Percentiles rank a stretch among this genome's conserved stretches.
Conservation (phyloP, 2,888 invertebrate species). For the Leucophenga montana region DNA sequence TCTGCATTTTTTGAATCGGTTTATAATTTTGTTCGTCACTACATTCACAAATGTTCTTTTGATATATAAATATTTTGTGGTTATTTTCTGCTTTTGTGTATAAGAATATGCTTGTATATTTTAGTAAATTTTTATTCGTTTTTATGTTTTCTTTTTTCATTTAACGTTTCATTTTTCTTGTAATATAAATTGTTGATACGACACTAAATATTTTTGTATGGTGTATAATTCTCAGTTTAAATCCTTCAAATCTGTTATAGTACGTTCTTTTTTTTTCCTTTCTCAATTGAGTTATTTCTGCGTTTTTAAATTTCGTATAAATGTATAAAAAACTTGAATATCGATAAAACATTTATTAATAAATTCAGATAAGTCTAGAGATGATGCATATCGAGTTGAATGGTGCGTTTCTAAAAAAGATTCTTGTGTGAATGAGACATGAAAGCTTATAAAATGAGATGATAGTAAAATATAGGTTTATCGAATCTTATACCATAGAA, state of each 20-base stretch:
- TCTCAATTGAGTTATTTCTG: background rate
- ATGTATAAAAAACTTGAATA: conserved; percentile 17
- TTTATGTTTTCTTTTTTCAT: background rate
- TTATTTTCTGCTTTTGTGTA: conserved; percentile 24
- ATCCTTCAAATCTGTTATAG: background rate
- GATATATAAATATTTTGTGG: conserved; percentile 41
- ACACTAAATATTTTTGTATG: background rate
- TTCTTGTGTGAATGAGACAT: conserved; percentile 3
- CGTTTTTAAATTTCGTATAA: conserved; percentile 7
- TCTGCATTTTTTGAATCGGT: conserved; percentile 32
- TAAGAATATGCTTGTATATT: conserved; percentile 14
- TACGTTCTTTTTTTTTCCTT: background rate
- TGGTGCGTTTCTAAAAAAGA: background rate
- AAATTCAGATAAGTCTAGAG: conserved; percentile 24
- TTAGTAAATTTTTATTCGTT: background rate
- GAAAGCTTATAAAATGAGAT: background rate
- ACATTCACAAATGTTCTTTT: conserved; percentile 25
- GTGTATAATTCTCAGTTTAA: conserved; percentile 1
- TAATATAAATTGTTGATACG: too few species aligned
- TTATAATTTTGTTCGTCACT: conserved; percentile 36
- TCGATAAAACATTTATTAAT: conserved; percentile 12
- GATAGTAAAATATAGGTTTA: background rate
- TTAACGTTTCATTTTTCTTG: background rate
- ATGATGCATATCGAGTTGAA: conserved; percentile 13
- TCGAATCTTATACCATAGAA: background rate